Evolutionary conservation across 2,797 vertebrate species (phyloP).

Genomic region (Perdix hodgsoniae): DNA sequence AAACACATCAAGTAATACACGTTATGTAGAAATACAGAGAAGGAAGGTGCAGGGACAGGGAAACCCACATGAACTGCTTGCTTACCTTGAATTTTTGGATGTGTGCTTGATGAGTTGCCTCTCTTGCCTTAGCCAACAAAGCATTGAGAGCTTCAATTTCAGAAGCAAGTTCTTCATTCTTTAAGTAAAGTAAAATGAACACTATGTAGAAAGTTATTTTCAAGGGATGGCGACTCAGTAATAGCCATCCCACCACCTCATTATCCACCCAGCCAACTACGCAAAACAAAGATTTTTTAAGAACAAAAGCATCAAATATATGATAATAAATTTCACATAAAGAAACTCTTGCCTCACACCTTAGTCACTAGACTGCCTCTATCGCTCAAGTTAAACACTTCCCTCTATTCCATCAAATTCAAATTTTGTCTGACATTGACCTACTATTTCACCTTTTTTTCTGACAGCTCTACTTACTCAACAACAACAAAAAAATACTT

Average conservation of each 20-base stretch:
- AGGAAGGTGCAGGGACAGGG: neutral
- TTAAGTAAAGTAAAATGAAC: conserved; percentile 47
- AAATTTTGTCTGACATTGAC: neutral
- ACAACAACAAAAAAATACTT: neutral
- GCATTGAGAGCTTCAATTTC: conserved; percentile 89
- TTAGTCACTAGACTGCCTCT: neutral
- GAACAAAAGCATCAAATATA: conserved; percentile 4
- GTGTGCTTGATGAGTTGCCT: conserved; percentile 87
- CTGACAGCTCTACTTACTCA: conserved; percentile 14
- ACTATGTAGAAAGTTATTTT: conserved; percentile 4
- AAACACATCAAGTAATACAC: neutral
- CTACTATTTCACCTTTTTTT: neutral
- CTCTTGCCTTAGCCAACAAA: conserved; percentile 86
- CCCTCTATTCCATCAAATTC: neutral
- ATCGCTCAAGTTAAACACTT: neutral
- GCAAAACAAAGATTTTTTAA: conserved; percentile 25
- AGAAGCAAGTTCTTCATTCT: conserved; percentile 90
- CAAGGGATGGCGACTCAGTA: neutral
- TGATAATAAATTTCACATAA: neutral
- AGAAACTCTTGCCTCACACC: neutral
- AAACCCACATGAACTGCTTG: neutral
- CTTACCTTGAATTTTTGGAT: conserved; percentile 88
- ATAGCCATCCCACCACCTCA: neutral
- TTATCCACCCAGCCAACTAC: neutral
- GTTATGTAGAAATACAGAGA: neutral